phyloP scores from a whole-genome alignment of 2,113 vertebrate genomes.

The Triplophysa tibetana region DNA sequence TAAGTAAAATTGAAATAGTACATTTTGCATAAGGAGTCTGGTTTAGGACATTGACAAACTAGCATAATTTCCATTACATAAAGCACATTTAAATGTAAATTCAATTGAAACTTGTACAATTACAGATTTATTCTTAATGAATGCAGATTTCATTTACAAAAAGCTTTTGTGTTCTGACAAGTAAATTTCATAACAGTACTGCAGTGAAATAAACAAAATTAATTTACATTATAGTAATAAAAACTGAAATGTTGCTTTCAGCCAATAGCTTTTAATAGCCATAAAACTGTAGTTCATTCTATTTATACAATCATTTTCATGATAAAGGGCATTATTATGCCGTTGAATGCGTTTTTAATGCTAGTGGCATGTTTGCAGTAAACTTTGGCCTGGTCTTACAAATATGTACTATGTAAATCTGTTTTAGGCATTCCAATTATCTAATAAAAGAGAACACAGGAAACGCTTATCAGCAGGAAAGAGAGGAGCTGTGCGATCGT shows the following conservation, averaged over 20 bases:
- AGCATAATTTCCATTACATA: too few relatives aligned
- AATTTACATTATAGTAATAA: not conserved
- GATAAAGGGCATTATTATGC: not conserved
- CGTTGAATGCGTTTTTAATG: not conserved
- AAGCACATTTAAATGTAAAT: too few relatives aligned
- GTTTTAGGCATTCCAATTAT: slow-evolving; percentile 30
- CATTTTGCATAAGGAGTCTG: too few relatives aligned
- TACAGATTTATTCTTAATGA: too few relatives aligned
- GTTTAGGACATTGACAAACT: too few relatives aligned
- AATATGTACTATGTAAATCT: slow-evolving; percentile 27
- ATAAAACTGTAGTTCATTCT: not conserved
- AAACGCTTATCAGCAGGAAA: slow-evolving; percentile 33
- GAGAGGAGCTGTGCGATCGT: not conserved
- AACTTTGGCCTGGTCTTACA: slow-evolving; percentile 20
- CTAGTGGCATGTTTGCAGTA: slow-evolving; percentile 2
- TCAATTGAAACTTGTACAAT: too few relatives aligned
- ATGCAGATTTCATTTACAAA: too few relatives aligned
- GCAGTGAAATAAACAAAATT: not conserved
- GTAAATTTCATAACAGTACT: too few relatives aligned
- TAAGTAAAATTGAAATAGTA: too few relatives aligned
- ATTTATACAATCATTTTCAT: not conserved
- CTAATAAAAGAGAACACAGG: slow-evolving; percentile 26
- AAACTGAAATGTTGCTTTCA: not conserved
- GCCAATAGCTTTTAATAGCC: not conserved
- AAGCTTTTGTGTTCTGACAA: too few relatives aligned